Evolutionary conservation across 2,888 invertebrate genomes (phyloP), one percentile per base, ranked within the genome.

Genomic region (Sesia apiformis): DNA sequence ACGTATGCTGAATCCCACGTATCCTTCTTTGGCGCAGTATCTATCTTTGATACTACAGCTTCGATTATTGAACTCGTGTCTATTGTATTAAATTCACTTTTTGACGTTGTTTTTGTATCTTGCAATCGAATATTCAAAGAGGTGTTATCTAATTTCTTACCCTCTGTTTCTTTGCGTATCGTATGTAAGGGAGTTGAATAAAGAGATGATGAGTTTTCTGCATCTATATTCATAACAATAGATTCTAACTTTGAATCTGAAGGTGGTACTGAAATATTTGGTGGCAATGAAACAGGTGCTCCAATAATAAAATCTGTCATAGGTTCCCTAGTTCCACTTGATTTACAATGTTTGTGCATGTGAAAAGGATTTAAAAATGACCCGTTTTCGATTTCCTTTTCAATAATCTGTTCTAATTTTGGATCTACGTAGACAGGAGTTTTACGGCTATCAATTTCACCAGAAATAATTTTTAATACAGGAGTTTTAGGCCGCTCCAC

Each of bases 1-100:
- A 90, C 86, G 62, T 90, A 90, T 6, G 90, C 90, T 5, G 90
- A 90, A 70, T 90, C 90, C 85, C 90, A 88, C 58, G 78, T 78
- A 59, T 90, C 90, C 76, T 80, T 87, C 64, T 76, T 78, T 40
- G 82, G 76, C 51, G 81, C 76, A 8, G 70, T 61, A 63, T 46
- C 46, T 23, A n/a, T 46, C 7, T 8, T 46, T 46, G 46, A 62
- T 54, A 64, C 63, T 43, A 63, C 58, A 52, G 51, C 61, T 60
- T 66, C 69, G 55, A 68, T 69, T 40, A 63, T 58, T 60, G 74
- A 71, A 52, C 69, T 65, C 53, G 62, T 69, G 57, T 76, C 73
- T 55, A 70, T 70, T 39, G 67, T 56, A 56, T 72, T 80, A 57
- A 84, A n/a, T 46, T 81, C 8, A 80, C 61, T 81, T 84, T 57